These are phyloP conservation scores for Petrocephalus zakoni DNA, from an alignment of 2,113 vertebrate species.

Conservation along the genomic window DNA sequence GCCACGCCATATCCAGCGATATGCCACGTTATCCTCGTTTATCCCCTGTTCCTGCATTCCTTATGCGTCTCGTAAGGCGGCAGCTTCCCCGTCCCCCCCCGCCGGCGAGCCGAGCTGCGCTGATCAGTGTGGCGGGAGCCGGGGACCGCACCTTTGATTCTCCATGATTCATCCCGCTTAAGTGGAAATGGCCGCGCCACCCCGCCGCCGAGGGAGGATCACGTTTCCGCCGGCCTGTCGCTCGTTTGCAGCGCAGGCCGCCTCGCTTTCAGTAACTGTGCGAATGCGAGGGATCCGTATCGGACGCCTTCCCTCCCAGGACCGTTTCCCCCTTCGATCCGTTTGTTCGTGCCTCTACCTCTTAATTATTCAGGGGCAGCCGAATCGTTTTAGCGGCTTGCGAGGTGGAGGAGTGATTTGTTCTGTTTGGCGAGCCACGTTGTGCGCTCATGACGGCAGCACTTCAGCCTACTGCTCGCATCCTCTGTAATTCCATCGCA, in stretches of 20 bases:
- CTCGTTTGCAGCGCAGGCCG: background rate
- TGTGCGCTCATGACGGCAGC: background rate
- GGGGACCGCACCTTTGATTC: background rate
- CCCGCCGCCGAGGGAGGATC: background rate
- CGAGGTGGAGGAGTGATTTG: background rate
- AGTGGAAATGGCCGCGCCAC: background rate
- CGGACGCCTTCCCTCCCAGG: background rate
- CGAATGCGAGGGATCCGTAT: background rate
- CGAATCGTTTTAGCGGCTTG: slow-evolving; percentile 21
- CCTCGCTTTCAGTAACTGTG: background rate
- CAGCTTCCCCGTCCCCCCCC: background rate
- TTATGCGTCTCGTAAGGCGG: background rate
- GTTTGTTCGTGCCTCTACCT: slow-evolving; percentile 41
- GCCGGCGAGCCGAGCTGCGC: background rate
- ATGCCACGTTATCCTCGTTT: background rate
- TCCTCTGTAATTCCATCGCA: slow-evolving; percentile 38
- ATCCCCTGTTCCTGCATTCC: background rate
- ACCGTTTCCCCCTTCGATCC: background rate
- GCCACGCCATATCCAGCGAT: background rate
- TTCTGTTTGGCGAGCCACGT: background rate
- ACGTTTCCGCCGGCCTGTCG: background rate
- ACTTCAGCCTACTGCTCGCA: background rate
- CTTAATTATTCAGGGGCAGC: slow-evolving; percentile 45
- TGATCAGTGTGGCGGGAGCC: background rate
- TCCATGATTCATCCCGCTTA: background rate